Evolutionary conservation across 2,113 vertebrate genomes (phyloP).

Genomic region (Rhagologus leucostigma): DNA sequence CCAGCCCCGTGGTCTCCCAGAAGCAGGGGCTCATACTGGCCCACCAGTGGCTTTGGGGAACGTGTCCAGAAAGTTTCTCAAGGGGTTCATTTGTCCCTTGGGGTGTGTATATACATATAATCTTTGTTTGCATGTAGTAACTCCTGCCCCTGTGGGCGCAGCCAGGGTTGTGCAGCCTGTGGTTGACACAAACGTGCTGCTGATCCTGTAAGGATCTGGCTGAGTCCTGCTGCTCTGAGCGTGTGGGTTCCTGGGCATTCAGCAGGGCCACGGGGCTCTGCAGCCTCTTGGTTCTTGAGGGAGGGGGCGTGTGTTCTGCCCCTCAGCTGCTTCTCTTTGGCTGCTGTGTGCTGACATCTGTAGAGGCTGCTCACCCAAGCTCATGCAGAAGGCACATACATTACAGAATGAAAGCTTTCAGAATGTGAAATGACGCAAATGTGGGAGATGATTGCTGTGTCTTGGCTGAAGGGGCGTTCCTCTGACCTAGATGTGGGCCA

Average conservation of each 20-base stretch:
- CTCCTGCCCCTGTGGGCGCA: neutral
- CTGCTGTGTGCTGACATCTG: neutral
- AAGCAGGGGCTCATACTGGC: neutral
- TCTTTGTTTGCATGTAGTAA: neutral
- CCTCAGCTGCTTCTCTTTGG: neutral
- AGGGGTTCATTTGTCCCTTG: neutral
- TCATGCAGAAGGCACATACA: neutral
- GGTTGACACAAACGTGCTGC: neutral
- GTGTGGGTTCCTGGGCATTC: fast-evolving
- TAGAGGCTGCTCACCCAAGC: neutral
- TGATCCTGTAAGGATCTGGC: neutral
- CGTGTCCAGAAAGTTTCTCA: neutral
- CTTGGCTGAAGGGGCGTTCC: neutral
- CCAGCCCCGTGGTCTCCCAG: neutral
- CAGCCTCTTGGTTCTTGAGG: fast-evolving
- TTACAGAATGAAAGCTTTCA: neutral
- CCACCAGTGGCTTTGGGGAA: neutral
- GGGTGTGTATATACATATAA: neutral
- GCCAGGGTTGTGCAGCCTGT: neutral
- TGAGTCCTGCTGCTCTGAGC: neutral
- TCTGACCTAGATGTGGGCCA: neutral
- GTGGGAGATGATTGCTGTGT: neutral
- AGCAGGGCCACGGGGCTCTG: neutral
- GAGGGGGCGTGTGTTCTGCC: neutral
- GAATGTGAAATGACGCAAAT: neutral